Base-by-base conservation (phyloP, 2,888 invertebrate species). In the Thymelicus lineola region DNA sequence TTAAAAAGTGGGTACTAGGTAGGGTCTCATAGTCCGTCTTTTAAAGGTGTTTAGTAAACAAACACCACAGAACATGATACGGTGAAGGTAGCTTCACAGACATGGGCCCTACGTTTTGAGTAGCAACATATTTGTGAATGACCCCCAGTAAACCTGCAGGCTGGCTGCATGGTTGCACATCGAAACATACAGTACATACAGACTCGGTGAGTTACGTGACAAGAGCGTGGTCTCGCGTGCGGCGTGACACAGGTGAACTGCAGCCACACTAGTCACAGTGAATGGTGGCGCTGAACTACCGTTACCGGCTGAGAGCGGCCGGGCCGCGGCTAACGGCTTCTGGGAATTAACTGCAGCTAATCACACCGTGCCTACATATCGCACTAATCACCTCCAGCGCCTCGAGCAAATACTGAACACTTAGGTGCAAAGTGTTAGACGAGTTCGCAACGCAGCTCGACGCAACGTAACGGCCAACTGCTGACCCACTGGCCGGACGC, bases 281-380 rank as follows among this genome's bases (percentile, higher is more conserved):
- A 67, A 60, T 61, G 67, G 58, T 48, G 14, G 50, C 63, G 66
- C 59, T 59, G 50, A 55, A 67, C 53, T 36, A 68, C 67, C 67
- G 67, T 68, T 68, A 62, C 45, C 55, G 42, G 36, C 17, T 38
- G 35, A 53, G 50, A 20, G 50, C 66, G 36, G 35, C n/a, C 12
- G 35, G n/a, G 61, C 62, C 35, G 48, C 48, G 46, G 12, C 61
- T 68, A 68, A 68, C 68, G 68, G 68, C 68, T 62, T 62, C 62
- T 20, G 46, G 36, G 68, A 67, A 67, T 68, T 68, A 68, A 62
- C 68, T 57, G 57, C 28, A 61, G 55, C 68, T 68, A 68, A 68
- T 68, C 61, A 55, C 57, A 36, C 48, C 55, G 4, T 36, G 17
- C 61, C 68, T 48, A 68, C 67, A 68, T 61, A 62, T 61, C 55